Base-by-base conservation (phyloP, 2,888 invertebrate species). In the Achlya flavicornis region DNA sequence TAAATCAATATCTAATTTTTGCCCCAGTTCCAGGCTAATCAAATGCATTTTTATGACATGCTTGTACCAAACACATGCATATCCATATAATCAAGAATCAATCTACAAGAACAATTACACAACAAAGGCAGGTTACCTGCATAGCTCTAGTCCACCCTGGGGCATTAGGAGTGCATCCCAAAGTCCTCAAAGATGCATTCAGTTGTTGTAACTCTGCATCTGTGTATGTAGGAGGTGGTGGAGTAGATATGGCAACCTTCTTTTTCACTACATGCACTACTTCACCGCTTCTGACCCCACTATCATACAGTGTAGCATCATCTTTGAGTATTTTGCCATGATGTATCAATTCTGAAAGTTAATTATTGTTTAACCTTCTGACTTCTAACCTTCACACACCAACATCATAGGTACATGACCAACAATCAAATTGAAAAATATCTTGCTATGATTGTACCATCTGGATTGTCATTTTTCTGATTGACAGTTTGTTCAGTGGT, bases 261-360 rank as follows among this genome's bases (percentile, higher is more conserved):
- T 94, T 95, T 78, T 94, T 94, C 0, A 95, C 86, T 3, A 95
- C 94, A 84, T 95, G 94, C 41, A 95, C 90, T 86, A 94, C 95
- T 67, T 94, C 94, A 48, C 95, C 95, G 74, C 86, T 89, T 73
- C 94, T 94, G 4, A 95, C 88, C 5, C 96, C 96, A 88, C 95
- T 95, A 5, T 95, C 95, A 70, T 94, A 94, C 14, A 97, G 86
- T 3, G 95, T 94, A 0, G 75, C 71, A 41, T 93, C 90, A 75
- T 95, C 95, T 76, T 96, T 95, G 63, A 97, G 86, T 66, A 96
- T 93, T 77, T 95, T 94, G 4, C 97, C 97, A 87, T 96, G 96
- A 80, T 96, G 96, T 61, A 96, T 94, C 11, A 97, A 86, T 85
- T 96, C 96, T 97, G 53, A 19, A 53, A 19, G 7, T 10, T 19